Evolutionary conservation across 2,113 vertebrate species (phyloP).

Genomic region (Irena cyanogastra): DNA sequence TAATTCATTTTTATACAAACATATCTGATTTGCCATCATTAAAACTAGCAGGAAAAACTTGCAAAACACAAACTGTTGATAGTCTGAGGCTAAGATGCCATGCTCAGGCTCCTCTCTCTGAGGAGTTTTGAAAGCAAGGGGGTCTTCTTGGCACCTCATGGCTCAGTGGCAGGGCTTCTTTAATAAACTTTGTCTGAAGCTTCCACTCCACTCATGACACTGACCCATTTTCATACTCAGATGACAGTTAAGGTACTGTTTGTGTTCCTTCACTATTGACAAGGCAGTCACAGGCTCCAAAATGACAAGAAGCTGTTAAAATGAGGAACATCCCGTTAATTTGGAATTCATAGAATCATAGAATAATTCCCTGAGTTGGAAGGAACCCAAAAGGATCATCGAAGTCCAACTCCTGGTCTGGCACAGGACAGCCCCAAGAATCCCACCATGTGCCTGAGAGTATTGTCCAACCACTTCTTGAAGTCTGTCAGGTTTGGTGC

Average conservation of each 20-base stretch:
- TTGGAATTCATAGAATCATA: not conserved
- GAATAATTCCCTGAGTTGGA: not conserved
- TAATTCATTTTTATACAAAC: not conserved
- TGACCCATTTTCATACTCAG: not conserved
- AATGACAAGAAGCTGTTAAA: not conserved
- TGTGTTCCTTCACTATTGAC: not conserved
- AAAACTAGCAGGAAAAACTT: not conserved
- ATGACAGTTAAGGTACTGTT: not conserved
- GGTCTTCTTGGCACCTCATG: not conserved
- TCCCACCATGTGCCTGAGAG: not conserved
- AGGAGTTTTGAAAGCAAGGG: not conserved
- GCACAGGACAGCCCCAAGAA: not conserved
- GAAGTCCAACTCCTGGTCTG: not conserved
- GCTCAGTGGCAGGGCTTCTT: not conserved
- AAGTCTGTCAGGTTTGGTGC: not conserved
- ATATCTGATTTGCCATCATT: not conserved
- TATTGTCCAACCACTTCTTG: not conserved
- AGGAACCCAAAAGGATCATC: not conserved
- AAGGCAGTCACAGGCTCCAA: not conserved
- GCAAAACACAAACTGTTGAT: not conserved
- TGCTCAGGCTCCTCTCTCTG: not conserved
- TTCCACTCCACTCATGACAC: not conserved
- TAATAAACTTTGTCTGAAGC: not conserved
- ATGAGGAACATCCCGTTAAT: not conserved
- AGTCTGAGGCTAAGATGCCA: not conserved